phyloP scores from a whole-genome alignment of 2,797 vertebrate species.

The Sardinella longiceps region DNA sequence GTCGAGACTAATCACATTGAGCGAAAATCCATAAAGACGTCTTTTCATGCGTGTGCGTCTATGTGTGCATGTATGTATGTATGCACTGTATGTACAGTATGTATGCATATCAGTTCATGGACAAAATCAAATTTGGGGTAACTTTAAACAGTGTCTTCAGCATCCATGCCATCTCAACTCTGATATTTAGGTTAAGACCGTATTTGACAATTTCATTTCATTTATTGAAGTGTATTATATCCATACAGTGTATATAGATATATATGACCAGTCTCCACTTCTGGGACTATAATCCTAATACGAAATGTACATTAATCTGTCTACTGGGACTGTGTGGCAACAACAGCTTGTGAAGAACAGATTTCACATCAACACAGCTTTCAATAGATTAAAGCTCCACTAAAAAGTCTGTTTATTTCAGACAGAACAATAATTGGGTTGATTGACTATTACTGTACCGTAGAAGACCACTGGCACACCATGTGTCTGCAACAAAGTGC shows the following conservation, averaged over 20 bases:
- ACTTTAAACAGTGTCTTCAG: neutral
- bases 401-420: neutral
- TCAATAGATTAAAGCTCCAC: neutral
- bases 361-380: neutral
- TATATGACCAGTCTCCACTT: neutral
- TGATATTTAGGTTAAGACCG: conserved; percentile 2
- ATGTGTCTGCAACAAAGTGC: neutral
- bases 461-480: neutral
- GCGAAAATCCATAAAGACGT: conserved; percentile 36
- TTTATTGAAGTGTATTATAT: neutral
- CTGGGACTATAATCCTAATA: neutral
- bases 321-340: neutral
- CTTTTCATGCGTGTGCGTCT: neutral
- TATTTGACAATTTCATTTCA: neutral
- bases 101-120: neutral
- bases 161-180: neutral
- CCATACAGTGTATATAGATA: conserved; percentile 1
- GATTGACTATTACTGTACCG: conserved; percentile 18
- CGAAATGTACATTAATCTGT: neutral
- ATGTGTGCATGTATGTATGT: neutral
- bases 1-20: conserved; percentile 13
- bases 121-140: neutral
- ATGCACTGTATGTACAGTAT: neutral
- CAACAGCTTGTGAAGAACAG: conserved; percentile 12
- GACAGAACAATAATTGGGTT: conserved; percentile 11